Percentiles rank a stretch among this genome's conserved stretches.
Conservation (phyloP, 2,113 vertebrate genomes). For the Etheostoma spectabile region DNA sequence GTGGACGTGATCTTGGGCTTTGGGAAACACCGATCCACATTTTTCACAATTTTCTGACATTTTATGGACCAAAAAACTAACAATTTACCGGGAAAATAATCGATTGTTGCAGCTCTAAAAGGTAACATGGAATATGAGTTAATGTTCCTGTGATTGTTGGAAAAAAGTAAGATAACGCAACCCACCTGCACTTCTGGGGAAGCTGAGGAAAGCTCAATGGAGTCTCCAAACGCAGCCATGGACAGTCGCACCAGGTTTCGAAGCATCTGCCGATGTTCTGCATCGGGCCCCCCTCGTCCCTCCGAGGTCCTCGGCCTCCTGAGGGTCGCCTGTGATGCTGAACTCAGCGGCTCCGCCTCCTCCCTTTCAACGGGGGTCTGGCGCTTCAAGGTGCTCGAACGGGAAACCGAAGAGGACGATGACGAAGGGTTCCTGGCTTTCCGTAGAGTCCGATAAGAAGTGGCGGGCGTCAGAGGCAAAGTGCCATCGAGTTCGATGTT, state of each 20-base stretch:
- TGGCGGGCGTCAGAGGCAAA: slow-evolving; percentile 69
- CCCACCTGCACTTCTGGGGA: slow-evolving; percentile 95
- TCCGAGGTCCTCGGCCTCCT: slow-evolving; percentile 78
- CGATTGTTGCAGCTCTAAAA: too few species aligned
- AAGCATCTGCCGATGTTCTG: slow-evolving; percentile 87
- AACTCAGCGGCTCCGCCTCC: slow-evolving; percentile 26
- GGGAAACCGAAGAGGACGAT: slow-evolving; percentile 63
- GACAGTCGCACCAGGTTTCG: slow-evolving; percentile 93
- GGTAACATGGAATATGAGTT: neutral
- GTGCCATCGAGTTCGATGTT: slow-evolving; percentile 77
- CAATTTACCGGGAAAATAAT: too few species aligned
- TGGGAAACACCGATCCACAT: too few species aligned
- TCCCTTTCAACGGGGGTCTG: slow-evolving; percentile 40
- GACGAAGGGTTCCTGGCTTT: slow-evolving; percentile 77
- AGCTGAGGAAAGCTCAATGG: slow-evolving; percentile 87
- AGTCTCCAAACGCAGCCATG: slow-evolving; percentile 92
- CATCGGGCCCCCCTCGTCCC: slow-evolving; percentile 58
- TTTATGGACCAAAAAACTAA: too few species aligned
- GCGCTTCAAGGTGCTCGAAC: slow-evolving; percentile 74
- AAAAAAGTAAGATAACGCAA: neutral
- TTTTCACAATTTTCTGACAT: too few species aligned
- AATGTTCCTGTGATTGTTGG: neutral
- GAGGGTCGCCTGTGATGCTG: slow-evolving; percentile 73
- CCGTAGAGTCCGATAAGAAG: slow-evolving; percentile 73
- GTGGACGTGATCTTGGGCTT: too few species aligned